Conservation (phyloP, 2,888 invertebrate species). For the Cancer borealis region DNA sequence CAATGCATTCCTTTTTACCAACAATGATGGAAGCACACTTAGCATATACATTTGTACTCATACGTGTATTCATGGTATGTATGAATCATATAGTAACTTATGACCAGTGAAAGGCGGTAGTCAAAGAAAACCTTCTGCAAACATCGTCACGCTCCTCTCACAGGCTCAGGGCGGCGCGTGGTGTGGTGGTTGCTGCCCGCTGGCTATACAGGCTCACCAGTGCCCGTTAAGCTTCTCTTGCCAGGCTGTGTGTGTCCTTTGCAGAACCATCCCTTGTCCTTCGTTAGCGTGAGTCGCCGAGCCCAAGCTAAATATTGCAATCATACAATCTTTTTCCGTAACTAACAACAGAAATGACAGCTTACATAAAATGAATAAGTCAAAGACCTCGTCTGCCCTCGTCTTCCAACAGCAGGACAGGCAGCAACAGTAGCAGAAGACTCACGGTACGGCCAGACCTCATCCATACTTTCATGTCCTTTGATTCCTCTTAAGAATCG, state of each 20-base stretch:
- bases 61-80: neutral
- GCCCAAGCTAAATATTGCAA: too few relatives aligned
- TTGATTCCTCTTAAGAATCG: neutral
- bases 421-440: too few relatives aligned
- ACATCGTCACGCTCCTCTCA: slow-evolving; percentile 11
- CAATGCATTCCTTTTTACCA: neutral
- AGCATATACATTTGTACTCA: neutral
- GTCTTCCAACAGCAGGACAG: too few relatives aligned
- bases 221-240: neutral
- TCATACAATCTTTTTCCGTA: too few relatives aligned
- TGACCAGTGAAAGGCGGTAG: neutral
- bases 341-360: too few relatives aligned
- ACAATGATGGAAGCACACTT: neutral
- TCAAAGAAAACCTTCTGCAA: neutral
- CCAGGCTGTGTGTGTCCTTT: neutral
- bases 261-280: neutral
- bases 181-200: neutral
- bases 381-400: too few relatives aligned
- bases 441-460: too few relatives aligned
- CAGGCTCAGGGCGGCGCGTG: neutral
- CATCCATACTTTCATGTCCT: neutral
- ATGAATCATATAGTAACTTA: neutral
- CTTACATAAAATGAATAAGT: too few relatives aligned
- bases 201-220: neutral
- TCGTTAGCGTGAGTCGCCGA: too few relatives aligned